Evolutionary conservation across 2,113 vertebrate genomes (phyloP).

Genomic region (Myrmophylax atrothorax): DNA sequence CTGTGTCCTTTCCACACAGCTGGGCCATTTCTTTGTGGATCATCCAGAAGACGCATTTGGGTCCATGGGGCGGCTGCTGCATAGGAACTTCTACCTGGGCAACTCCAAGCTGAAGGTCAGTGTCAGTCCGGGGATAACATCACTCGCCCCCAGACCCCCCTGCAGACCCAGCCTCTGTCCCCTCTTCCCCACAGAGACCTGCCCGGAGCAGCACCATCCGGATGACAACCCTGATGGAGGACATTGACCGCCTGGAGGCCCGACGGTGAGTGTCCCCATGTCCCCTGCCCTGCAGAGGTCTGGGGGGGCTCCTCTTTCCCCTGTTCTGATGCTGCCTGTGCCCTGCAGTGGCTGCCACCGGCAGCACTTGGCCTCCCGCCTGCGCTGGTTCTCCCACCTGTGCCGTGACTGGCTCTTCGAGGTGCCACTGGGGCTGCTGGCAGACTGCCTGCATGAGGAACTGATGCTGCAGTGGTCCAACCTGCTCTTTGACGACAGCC

Average conservation of each 20-base stretch:
- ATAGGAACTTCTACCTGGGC: constrained; percentile 35
- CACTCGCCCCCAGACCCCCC: rapidly evolving
- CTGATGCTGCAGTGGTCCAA: background rate
- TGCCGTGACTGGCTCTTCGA: constrained; percentile 49
- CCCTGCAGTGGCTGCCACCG: background rate
- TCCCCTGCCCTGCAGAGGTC: no score
- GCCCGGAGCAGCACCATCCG: background rate
- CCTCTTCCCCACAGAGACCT: background rate
- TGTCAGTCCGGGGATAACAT: rapidly evolving
- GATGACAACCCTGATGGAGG: constrained; percentile 4
- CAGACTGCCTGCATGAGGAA: constrained; percentile 5
- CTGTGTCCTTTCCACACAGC: background rate
- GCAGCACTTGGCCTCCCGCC: background rate
- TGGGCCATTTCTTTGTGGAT: constrained; percentile 53
- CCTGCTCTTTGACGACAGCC: constrained; percentile 2
- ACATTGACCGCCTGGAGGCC: background rate
- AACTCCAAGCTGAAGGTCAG: background rate
- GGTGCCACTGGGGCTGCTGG: constrained; percentile 19
- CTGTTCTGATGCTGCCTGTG: rapidly evolving
- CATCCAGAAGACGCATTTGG: constrained; percentile 34
- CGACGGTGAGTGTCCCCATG: background rate
- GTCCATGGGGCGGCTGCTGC: constrained; percentile 18
- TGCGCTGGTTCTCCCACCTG: constrained; percentile 57
- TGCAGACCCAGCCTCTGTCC: background rate
- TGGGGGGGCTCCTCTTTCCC: background rate